A percentile compares a stretch with the other conserved stretches of the same genome.
Evolutionary conservation across 2,797 vertebrate genomes (phyloP).

Genomic region (Lagodon rhomboides): DNA sequence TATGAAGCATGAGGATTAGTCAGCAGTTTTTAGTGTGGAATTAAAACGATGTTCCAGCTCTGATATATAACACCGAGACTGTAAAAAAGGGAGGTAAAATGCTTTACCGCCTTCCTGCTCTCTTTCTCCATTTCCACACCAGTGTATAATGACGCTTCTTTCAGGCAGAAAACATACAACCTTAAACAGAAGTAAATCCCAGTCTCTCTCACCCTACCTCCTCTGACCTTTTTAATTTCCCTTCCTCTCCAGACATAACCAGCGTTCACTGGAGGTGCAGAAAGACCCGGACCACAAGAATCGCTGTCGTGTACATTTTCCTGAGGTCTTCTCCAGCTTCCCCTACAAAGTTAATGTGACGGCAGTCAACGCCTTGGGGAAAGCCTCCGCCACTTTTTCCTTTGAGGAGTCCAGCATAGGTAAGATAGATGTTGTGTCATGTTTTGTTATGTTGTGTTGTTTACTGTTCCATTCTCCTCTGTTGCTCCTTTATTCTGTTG

Average conservation of each 20-base stretch:
- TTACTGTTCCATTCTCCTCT: background rate
- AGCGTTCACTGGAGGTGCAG: constrained; percentile 90
- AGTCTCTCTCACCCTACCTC: background rate
- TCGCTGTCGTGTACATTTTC: constrained; percentile 94
- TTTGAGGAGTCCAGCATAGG: constrained; percentile 96
- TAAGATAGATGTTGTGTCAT: constrained; percentile 66
- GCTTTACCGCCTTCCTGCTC: background rate
- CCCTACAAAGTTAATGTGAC: constrained; percentile 96
- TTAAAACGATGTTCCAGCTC: constrained; percentile 13
- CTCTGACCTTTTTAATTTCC: background rate
- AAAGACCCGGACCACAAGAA: constrained; percentile 93
- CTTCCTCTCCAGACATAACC: constrained; percentile 88
- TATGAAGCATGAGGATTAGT: background rate
- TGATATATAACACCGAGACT: constrained; percentile 3
- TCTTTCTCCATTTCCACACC: background rate
- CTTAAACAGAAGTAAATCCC: background rate
- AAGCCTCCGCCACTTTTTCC: constrained; percentile 85
- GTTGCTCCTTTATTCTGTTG: background rate
- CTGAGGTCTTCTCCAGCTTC: constrained; percentile 94
- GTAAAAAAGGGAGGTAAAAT: background rate
- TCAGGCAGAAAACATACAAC: constrained; percentile 8
- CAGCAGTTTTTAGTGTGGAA: constrained; percentile 22
- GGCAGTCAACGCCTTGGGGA: constrained; percentile 92
- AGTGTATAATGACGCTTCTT: background rate
- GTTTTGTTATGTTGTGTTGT: background rate